A percentile compares a stretch with the other conserved stretches of the same genome.
Evolutionary conservation across 2,888 invertebrate species (phyloP).

Genomic region (Tridacna gigas): DNA sequence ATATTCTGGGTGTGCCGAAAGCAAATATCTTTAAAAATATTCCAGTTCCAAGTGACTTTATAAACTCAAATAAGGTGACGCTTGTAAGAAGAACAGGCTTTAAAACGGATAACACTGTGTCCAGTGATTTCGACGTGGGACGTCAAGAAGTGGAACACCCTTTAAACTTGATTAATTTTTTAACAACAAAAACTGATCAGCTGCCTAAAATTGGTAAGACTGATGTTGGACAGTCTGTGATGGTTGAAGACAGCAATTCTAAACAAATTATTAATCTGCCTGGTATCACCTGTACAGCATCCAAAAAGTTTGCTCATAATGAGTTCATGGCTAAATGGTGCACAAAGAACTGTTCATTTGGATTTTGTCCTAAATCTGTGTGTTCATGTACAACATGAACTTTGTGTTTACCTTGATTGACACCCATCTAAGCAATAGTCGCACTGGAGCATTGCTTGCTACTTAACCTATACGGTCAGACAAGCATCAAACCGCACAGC

Average conservation of each 20-base stretch:
- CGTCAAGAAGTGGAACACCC: neutral
- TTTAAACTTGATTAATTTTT: neutral
- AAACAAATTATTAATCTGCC: neutral
- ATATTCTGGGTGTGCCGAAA: neutral
- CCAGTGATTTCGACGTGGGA: neutral
- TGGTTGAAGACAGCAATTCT: neutral
- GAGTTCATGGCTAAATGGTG: slow-evolving; percentile 56
- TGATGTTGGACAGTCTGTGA: neutral
- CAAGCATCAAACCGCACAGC: no score
- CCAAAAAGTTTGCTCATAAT: slow-evolving; percentile 38
- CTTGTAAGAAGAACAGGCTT: neutral
- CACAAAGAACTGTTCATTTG: slow-evolving; percentile 52
- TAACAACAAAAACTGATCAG: neutral
- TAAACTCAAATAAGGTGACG: neutral
- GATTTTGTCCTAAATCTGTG: slow-evolving; percentile 54
- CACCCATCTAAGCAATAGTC: no score
- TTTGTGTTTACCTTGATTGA: no score
- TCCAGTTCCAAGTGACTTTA: slow-evolving; percentile 1
- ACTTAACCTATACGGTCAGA: no score
- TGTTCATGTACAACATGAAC: slow-evolving; percentile 35
- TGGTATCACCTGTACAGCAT: slow-evolving; percentile 32
- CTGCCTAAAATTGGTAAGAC: neutral
- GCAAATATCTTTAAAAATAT: neutral
- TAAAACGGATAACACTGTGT: neutral
- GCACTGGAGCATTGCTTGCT: no score